A percentile compares a stretch with the other conserved stretches of the same genome.
Evolutionary conservation across 92 coral and sea anemone species (phyloP).

Genomic region (Parazoanthus atlanticus): DNA sequence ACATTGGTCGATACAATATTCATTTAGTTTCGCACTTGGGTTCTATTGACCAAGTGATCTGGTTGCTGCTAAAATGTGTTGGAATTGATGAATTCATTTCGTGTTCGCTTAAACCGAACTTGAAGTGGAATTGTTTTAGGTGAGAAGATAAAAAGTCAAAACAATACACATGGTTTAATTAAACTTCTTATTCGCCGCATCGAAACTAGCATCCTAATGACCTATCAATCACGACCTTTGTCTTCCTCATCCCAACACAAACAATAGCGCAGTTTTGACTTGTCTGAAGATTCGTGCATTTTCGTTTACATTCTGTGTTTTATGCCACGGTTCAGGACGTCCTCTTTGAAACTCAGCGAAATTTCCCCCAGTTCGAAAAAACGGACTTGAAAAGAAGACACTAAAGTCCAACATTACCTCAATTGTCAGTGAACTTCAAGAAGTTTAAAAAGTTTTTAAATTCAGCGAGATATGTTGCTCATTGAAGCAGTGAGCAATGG

Average conservation of each 20-base stretch:
- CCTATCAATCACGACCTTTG: slow-evolving; percentile 10
- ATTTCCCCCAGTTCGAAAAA: neutral
- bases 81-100: neutral
- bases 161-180: slow-evolving; percentile 3
- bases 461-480: slow-evolving; percentile 50
- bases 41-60: neutral
- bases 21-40: neutral
- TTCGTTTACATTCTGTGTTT: neutral
- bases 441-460: neutral
- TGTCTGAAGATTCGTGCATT: slow-evolving; percentile 12
- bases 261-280: neutral
- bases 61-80: neutral
- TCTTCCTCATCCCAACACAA: neutral
- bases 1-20: neutral
- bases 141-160: neutral
- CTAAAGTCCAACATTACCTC: neutral
- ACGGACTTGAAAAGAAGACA: neutral
- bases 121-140: neutral
- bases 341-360: neutral
- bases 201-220: neutral
- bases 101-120: neutral
- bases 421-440: neutral
- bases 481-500: slow-evolving; percentile 70
- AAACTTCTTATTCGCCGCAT: neutral
- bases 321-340: neutral